Evolutionary conservation across 2,888 invertebrate species (phyloP).

Genomic region (Diplolepis rosae): DNA sequence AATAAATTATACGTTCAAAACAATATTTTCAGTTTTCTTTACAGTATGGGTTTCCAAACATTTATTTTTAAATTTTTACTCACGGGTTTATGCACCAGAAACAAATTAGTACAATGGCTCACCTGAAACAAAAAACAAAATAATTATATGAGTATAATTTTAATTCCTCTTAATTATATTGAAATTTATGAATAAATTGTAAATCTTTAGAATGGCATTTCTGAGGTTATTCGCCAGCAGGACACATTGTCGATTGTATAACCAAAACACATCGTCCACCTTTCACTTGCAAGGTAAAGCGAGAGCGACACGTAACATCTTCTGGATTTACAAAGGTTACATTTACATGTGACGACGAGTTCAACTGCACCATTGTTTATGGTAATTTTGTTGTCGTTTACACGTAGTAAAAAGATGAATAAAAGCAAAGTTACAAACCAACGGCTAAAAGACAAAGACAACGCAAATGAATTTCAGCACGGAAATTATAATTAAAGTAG

Average conservation of each 20-base stretch:
- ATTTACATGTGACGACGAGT: slow-evolving; percentile 60
- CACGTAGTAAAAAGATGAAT: slow-evolving; percentile 33
- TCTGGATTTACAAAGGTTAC: slow-evolving; percentile 59
- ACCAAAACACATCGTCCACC: slow-evolving; percentile 41
- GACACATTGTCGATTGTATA: slow-evolving; percentile 36
- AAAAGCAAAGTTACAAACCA: background rate
- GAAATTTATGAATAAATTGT: background rate
- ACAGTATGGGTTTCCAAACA: background rate
- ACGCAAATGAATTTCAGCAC: background rate
- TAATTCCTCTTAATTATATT: no score
- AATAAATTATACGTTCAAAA: no score
- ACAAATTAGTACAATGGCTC: background rate
- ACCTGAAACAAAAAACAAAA: background rate
- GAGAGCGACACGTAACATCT: slow-evolving; percentile 47
- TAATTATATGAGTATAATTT: background rate
- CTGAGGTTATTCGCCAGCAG: slow-evolving; percentile 23
- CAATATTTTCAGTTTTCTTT: background rate
- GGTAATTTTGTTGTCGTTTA: slow-evolving; percentile 43
- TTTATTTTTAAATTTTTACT: background rate
- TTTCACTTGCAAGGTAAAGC: slow-evolving; percentile 50
- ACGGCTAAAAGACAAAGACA: slow-evolving; percentile 31
- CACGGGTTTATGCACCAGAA: background rate
- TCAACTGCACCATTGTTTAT: slow-evolving; percentile 52
- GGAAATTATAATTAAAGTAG: slow-evolving; percentile 16
- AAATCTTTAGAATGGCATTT: background rate